These are phyloP conservation scores for Rhagoletis zephyria DNA, from an alignment of 1,140 invertebrate species.

Conservation along the genomic window DNA sequence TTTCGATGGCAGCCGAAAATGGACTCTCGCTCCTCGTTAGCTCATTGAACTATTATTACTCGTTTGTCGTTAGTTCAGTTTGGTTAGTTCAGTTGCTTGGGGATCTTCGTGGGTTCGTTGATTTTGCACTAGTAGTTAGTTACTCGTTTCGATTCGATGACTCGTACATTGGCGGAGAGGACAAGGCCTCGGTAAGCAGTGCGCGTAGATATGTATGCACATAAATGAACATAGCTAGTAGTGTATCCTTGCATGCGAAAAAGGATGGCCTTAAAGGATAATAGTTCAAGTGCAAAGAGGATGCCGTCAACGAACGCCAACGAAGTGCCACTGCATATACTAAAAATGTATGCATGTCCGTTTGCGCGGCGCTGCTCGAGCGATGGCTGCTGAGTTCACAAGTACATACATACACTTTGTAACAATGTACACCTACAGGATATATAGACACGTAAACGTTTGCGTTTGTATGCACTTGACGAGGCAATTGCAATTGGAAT, in stretches of 20 bases:
- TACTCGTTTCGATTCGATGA: background rate
- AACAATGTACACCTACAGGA: background rate
- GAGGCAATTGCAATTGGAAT: background rate
- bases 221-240: background rate
- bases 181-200: constrained; percentile 29
- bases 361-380: background rate
- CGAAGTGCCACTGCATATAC: background rate
- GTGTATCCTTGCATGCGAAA: constrained; percentile 45
- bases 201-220: too few species aligned
- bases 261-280: constrained; percentile 68
- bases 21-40: constrained; percentile 17
- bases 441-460: too few species aligned
- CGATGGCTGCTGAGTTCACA: background rate
- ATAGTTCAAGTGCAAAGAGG: constrained; percentile 72
- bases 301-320: constrained; percentile 61
- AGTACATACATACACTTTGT: background rate
- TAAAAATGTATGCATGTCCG: background rate
- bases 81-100: background rate
- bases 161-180: constrained; percentile 30
- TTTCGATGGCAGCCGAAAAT: background rate
- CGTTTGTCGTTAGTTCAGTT: background rate
- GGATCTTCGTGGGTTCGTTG: background rate
- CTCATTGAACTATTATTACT: constrained; percentile 11
- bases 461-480: background rate
- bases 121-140: background rate